Evolutionary conservation across 2,797 vertebrate genomes (phyloP).

Genomic region (Microchirus variegatus): DNA sequence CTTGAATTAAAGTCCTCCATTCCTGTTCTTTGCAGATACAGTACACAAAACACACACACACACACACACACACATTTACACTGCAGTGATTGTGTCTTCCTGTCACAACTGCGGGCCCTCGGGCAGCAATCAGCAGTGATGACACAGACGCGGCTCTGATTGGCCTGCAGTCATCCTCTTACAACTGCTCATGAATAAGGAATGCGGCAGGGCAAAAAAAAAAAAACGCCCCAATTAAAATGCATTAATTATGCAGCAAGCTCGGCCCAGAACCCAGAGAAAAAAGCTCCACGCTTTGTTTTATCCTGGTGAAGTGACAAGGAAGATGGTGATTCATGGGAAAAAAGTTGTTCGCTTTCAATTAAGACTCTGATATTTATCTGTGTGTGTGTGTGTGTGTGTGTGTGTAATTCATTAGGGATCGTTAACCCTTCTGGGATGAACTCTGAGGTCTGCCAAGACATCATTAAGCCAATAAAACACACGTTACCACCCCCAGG

Average conservation of each 20-base stretch:
- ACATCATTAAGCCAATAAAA: conserved; percentile 78
- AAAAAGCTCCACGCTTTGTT: neutral
- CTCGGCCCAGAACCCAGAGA: conserved; percentile 18
- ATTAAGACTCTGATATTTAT: conserved; percentile 39
- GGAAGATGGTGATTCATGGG: neutral
- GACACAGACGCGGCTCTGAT: conserved; percentile 54
- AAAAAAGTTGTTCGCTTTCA: conserved; percentile 40
- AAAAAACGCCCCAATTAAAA: conserved; percentile 83
- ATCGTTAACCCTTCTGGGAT: conserved; percentile 52
- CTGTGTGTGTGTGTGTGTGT: conserved; percentile 2
- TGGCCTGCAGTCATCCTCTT: conserved; percentile 69
- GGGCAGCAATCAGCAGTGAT: conserved; percentile 49
- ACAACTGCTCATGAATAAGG: conserved; percentile 84
- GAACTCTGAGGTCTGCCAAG: conserved; percentile 56
- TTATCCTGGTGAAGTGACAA: neutral
- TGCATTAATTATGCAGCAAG: conserved; percentile 78
- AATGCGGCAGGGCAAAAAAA: conserved; percentile 57
- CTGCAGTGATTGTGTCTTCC: conserved; percentile 39
- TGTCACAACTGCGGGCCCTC: conserved; percentile 36
- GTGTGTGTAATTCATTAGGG: conserved; percentile 39
- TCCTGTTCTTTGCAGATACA: neutral
- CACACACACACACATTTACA: neutral
- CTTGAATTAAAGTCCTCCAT: no score
- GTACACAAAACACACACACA: no score
- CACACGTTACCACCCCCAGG: conserved; percentile 63